phyloP scores from a whole-genome alignment of 2,113 vertebrate species.

The Polyodon spathula region DNA sequence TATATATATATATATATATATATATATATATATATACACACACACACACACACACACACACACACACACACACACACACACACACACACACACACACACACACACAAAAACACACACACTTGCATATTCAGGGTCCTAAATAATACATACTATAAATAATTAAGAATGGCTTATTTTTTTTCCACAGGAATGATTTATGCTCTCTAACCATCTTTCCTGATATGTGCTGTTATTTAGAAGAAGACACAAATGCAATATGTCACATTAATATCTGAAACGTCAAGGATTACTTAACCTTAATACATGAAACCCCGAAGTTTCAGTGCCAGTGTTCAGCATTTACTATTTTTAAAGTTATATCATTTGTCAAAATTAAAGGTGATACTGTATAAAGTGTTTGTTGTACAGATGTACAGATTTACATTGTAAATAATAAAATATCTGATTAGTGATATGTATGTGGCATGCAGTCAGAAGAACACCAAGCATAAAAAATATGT shows the following conservation, averaged over 20 bases:
- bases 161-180: constrained; percentile 25
- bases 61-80: too few relatives aligned
- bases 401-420: constrained; percentile 54
- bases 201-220: constrained; percentile 39
- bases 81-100: too few relatives aligned
- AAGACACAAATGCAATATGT: constrained; percentile 59
- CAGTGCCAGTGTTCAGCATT: constrained; percentile 30
- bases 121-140: constrained; percentile 52
- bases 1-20: too few relatives aligned
- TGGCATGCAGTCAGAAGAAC: constrained; percentile 4
- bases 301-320: constrained; percentile 35
- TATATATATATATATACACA: too few relatives aligned
- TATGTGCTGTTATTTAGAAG: constrained; percentile 49
- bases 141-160: constrained; percentile 35
- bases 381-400: constrained; percentile 38
- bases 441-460: constrained; percentile 25
- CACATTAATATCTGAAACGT: constrained; percentile 35
- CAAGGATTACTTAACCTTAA: constrained; percentile 25
- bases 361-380: constrained; percentile 27
- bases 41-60: too few relatives aligned
- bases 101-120: too few relatives aligned
- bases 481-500: too few relatives aligned
- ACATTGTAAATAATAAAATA: constrained; percentile 53
- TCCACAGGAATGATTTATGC: constrained; percentile 28
- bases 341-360: constrained; percentile 50